Evolutionary conservation across 2,113 vertebrate species (phyloP).

Genomic region (Sakesphorus luctuosus): DNA sequence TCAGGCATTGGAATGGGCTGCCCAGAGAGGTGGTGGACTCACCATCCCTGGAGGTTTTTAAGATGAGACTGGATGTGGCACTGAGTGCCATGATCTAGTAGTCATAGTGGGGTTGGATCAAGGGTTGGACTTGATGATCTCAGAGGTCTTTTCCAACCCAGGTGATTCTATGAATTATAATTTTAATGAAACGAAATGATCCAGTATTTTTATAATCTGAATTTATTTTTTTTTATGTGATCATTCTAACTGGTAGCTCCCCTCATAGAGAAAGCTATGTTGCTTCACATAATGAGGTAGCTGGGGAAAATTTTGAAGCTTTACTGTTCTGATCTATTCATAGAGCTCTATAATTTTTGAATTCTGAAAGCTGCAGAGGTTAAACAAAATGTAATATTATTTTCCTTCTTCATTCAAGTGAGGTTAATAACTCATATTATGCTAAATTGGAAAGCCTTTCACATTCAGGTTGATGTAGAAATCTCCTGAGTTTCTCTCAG

Average conservation of each 20-base stretch:
- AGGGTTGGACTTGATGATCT: too few species aligned
- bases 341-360: not conserved
- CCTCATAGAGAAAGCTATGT: accelerated
- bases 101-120: too few species aligned
- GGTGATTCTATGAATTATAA: not conserved
- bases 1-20: too few species aligned
- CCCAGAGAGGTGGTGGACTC: too few species aligned
- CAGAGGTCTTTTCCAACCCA: too few species aligned
- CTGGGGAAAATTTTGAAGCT: not conserved
- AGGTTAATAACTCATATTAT: not conserved
- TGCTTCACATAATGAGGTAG: not conserved
- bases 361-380: not conserved
- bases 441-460: not conserved
- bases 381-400: not conserved
- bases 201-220: not conserved
- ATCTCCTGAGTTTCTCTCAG: not conserved
- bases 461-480: not conserved
- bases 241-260: not conserved
- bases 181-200: not conserved
- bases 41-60: too few species aligned
- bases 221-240: not conserved
- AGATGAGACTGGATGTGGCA: too few species aligned
- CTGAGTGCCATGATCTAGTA: too few species aligned
- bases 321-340: not conserved
- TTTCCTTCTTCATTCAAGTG: not conserved